Conservation (phyloP, 2,113 vertebrate genomes). For the Cricetomys ansorgei region DNA sequence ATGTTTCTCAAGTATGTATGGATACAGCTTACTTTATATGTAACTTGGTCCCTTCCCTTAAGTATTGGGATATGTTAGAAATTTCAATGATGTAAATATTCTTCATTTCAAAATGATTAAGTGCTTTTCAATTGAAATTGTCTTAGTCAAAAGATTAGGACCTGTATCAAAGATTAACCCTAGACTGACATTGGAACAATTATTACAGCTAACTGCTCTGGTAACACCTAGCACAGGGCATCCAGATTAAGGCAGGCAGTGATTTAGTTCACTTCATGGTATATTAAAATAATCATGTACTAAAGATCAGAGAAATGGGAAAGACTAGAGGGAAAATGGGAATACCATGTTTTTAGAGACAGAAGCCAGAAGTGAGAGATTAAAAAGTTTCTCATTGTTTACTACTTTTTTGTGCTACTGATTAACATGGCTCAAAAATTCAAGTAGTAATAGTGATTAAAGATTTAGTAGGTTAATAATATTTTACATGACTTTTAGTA, state of each 20-base stretch:
- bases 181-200: conserved; percentile 1
- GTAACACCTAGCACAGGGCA: neutral
- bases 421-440: neutral
- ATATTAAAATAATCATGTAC: neutral
- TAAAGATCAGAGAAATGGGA: neutral
- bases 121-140: neutral
- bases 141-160: neutral
- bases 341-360: neutral
- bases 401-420: neutral
- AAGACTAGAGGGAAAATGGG: neutral
- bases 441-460: neutral
- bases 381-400: neutral
- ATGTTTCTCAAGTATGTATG: neutral
- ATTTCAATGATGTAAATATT: neutral
- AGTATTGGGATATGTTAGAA: neutral
- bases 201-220: neutral
- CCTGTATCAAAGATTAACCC: neutral
- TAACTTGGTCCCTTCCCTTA: neutral
- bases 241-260: neutral
- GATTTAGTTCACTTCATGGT: neutral
- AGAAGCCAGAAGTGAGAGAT: neutral
- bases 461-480: neutral
- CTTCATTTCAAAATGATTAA: conserved; percentile 34
- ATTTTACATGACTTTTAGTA: neutral
- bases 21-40: neutral